Base-by-base conservation (phyloP, 2,888 invertebrate species). In the Caenorhabditis japonica region DNA sequence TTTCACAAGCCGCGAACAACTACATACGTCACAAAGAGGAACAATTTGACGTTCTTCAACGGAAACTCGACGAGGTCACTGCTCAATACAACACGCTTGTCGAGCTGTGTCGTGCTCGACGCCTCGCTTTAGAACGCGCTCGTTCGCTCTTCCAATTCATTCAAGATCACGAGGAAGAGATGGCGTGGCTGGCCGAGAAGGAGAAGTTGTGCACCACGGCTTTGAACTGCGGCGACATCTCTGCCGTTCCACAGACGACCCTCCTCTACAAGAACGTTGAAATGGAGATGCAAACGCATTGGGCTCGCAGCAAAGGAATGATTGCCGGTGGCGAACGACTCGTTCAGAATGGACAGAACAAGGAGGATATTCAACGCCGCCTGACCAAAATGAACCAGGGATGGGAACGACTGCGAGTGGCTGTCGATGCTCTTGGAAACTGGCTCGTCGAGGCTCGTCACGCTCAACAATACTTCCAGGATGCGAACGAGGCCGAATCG, bases 161-260 rank as follows among this genome's bases (percentile, higher is more conserved):
- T 10, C 95, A 96, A 89, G 97, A 97, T 88, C 93, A 95, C 83
- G 97, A 97, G 84, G 97, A 97, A 85, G 97, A 97, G 89, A 96
- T 97, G 90, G 92, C 94, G 0, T 97, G 97, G 97, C 91, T 97
- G 59, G 92, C 93, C 0, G 97, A 99, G 87, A 95, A 95, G 87
- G 94, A 95, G 88, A 75, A 81, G 30, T 93, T 96, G 73, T 95
- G 96, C 88, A 93, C 93, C 87, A 92, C 95, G 0, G 94, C 93
- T n/a, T 93, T 95, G 25, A 92, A 93, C 0, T 95, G 95, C 1
- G 96, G 95, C 88, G 97, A 99, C 88, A 90, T 97, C 46, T 91
- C 94, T 58, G 94, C 94, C 0, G 94, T 96, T 5, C 91, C 94
- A 33, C 94, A 94, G 34, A 90, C 96, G 58, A 92, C 94, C 17